Evolutionary conservation across 2,888 invertebrate genomes (phyloP).

Genomic region (Galeruca laticollis): DNA sequence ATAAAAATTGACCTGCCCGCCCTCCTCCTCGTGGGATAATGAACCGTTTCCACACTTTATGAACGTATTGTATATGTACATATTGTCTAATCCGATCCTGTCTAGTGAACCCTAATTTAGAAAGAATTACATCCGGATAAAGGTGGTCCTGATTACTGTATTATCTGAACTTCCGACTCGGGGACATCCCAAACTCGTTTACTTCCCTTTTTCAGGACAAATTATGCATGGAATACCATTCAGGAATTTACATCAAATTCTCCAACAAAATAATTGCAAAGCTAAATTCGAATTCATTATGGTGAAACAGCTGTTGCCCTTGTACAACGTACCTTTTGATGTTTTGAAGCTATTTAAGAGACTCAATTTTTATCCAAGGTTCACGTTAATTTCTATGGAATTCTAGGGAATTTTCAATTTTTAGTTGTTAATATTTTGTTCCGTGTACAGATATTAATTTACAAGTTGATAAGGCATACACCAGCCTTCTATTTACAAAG

Average conservation of each 20-base stretch:
- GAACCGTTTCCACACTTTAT: too few species aligned
- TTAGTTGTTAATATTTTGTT: too few species aligned
- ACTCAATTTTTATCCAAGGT: too few species aligned
- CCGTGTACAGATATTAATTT: too few species aligned
- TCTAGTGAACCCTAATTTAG: conserved; percentile 38
- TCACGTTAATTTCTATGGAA: too few species aligned
- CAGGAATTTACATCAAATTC: conserved; percentile 19
- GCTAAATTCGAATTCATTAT: conserved; percentile 16
- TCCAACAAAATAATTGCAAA: conserved; percentile 23
- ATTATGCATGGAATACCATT: conserved; percentile 27
- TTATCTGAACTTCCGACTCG: conserved; percentile 34
- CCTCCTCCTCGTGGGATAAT: too few species aligned
- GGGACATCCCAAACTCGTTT: conserved; percentile 30
- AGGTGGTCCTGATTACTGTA: conserved; percentile 38
- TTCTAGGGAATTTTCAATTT: too few species aligned
- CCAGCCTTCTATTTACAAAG: too few species aligned
- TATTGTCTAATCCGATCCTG: background rate
- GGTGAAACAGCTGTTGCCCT: conserved; percentile 1
- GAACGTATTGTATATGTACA: too few species aligned
- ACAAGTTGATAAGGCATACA: too few species aligned
- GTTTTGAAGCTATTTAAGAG: background rate
- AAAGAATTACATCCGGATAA: conserved; percentile 38
- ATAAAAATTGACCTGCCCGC: too few species aligned
- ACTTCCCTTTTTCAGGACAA: conserved; percentile 28
- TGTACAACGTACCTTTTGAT: background rate